Evolutionary conservation across 2,888 invertebrate species (phyloP).

Genomic region (Chalcosyrphus nemorum): DNA sequence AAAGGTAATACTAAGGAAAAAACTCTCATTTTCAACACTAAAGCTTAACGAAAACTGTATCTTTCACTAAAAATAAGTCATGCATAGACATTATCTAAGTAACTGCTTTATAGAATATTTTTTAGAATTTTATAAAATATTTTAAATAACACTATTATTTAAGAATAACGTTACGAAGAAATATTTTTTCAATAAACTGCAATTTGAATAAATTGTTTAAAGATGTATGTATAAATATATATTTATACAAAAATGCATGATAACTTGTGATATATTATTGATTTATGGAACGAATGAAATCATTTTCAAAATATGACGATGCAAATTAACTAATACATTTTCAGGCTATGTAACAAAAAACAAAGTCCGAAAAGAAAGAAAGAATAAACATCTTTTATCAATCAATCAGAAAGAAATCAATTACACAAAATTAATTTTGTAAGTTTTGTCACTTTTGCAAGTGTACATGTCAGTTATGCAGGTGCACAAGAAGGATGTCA

Average conservation of each 20-base stretch:
- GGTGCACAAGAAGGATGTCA: slow-evolving; percentile 44
- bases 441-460: slow-evolving; percentile 20
- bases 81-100: slow-evolving; percentile 37
- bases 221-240: slow-evolving; percentile 5
- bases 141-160: slow-evolving; percentile 15
- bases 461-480: slow-evolving; percentile 31
- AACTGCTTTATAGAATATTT: slow-evolving; percentile 50
- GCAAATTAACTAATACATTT: slow-evolving; percentile 22
- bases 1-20: not conserved
- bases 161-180: slow-evolving; percentile 28
- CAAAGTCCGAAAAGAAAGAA: not conserved
- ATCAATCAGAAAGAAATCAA: slow-evolving; percentile 16
- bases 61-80: slow-evolving; percentile 30
- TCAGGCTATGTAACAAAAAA: slow-evolving; percentile 12
- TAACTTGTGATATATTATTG: slow-evolving; percentile 64
- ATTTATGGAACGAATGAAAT: slow-evolving; percentile 45
- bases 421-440: slow-evolving; percentile 28
- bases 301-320: slow-evolving; percentile 28
- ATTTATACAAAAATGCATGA: slow-evolving; percentile 26
- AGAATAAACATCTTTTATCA: not conserved
- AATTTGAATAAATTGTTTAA: slow-evolving; percentile 9
- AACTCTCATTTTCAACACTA: slow-evolving; percentile 13
- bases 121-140: slow-evolving; percentile 26
- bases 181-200: slow-evolving; percentile 30
- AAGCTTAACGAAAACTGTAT: slow-evolving; percentile 11